Percentiles rank a stretch among this genome's conserved stretches.
phyloP scores from a whole-genome alignment of 2,113 vertebrate species.

The Atrichornis clamosus region DNA sequence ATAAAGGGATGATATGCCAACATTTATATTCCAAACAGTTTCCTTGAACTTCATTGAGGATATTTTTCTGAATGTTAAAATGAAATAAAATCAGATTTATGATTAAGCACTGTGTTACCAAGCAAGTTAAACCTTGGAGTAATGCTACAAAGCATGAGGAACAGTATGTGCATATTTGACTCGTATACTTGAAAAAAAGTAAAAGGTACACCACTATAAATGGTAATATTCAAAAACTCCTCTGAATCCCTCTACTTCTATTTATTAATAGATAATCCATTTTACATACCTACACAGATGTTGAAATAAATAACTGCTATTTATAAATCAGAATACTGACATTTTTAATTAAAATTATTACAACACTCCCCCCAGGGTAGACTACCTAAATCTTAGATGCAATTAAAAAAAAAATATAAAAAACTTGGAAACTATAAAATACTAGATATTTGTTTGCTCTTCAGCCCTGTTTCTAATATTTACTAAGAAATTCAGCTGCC shows the following conservation, averaged over 20 bases:
- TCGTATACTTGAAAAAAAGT: neutral
- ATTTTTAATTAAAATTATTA: neutral
- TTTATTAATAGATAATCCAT: neutral
- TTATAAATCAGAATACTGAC: neutral
- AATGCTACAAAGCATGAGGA: neutral
- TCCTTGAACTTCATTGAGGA: neutral
- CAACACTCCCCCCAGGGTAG: neutral
- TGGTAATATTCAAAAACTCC: neutral
- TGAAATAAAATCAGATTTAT: constrained; percentile 15
- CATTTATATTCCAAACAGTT: constrained; percentile 12
- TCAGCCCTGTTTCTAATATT: neutral
- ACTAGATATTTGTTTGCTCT: neutral
- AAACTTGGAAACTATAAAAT: no score
- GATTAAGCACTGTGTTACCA: neutral
- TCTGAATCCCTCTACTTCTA: neutral
- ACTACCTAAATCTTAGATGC: neutral
- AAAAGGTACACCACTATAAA: neutral
- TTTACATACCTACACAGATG: neutral
- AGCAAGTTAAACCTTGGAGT: neutral
- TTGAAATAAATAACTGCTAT: neutral
- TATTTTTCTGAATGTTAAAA: constrained; percentile 35
- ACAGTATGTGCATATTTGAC: neutral
- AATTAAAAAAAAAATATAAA: neutral
- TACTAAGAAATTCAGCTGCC: constrained; percentile 17
- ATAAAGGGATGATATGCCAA: neutral